A percentile compares a stretch with the other conserved stretches of the same genome.
phyloP scores from a whole-genome alignment of 2,797 vertebrate genomes.

The Syndactyla subalaris region DNA sequence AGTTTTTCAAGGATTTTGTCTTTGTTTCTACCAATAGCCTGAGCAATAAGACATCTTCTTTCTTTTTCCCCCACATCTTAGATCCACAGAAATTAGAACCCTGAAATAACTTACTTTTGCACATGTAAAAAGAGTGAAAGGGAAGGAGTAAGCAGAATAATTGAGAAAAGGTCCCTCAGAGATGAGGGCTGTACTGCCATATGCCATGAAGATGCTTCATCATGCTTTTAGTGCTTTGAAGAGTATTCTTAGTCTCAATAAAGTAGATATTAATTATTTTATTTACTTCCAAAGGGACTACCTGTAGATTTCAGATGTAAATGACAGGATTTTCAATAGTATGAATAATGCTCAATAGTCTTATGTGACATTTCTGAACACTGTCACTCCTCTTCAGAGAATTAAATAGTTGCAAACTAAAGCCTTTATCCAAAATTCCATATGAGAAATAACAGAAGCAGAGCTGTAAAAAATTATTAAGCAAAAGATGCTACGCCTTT shows the following conservation, averaged over 20 bases:
- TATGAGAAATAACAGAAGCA: neutral
- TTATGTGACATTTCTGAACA: neutral
- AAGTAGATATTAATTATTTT: neutral
- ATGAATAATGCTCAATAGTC: neutral
- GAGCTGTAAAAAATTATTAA: neutral
- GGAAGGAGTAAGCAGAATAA: neutral
- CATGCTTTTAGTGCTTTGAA: neutral
- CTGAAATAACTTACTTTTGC: neutral
- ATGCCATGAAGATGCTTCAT: neutral
- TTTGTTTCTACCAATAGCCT: neutral
- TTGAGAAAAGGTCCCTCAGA: neutral
- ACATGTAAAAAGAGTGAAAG: neutral
- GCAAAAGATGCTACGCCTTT: neutral
- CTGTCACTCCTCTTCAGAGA: neutral
- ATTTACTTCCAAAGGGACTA: neutral
- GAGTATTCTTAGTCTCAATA: neutral
- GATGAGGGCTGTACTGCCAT: neutral
- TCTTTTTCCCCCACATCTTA: neutral
- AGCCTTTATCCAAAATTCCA: neutral
- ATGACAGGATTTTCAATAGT: neutral
- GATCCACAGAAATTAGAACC: neutral
- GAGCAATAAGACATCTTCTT: neutral
- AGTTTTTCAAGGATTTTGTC: neutral
- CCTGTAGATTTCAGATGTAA: neutral
- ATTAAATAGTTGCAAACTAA: neutral